Percentiles rank a stretch among this genome's conserved stretches.
phyloP scores from a whole-genome alignment of 2,113 vertebrate genomes.

The Zosterops lateralis region DNA sequence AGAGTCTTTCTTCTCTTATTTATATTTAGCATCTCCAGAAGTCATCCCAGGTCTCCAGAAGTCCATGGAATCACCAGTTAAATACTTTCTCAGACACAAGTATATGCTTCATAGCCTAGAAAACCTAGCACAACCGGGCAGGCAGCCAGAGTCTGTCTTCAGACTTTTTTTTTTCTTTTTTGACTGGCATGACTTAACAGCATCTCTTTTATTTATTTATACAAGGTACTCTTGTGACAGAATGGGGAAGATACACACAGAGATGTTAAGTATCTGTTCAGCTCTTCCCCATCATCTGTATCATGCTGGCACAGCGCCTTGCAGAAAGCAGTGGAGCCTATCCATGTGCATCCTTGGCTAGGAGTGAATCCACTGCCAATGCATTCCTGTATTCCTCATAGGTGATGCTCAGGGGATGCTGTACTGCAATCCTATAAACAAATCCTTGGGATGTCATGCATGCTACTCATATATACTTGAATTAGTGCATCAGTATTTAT shows the following conservation, averaged over 20 bases:
- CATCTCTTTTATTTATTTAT: constrained; percentile 27
- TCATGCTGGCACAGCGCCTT: background rate
- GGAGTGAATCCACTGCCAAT: background rate
- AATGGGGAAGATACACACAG: background rate
- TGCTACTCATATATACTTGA: constrained; percentile 30
- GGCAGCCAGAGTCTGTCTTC: background rate
- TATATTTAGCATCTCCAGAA: background rate
- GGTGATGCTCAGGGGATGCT: background rate
- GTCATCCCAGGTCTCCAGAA: background rate
- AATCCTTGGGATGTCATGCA: constrained; percentile 1
- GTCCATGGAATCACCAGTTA: background rate
- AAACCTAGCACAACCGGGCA: background rate
- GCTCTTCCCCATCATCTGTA: background rate
- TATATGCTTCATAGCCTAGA: background rate
- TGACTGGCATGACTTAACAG: background rate
- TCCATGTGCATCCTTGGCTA: background rate
- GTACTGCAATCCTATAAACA: constrained; percentile 8
- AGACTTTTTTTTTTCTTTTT: background rate
- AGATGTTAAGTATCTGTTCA: background rate
- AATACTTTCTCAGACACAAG: background rate
- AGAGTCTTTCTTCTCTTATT: background rate
- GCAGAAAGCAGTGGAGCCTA: background rate
- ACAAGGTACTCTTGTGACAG: background rate
- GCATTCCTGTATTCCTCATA: background rate
- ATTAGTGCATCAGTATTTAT: constrained; percentile 46